Evolutionary conservation across 2,797 vertebrate species (phyloP).

Genomic region (Cottoperca gobio): DNA sequence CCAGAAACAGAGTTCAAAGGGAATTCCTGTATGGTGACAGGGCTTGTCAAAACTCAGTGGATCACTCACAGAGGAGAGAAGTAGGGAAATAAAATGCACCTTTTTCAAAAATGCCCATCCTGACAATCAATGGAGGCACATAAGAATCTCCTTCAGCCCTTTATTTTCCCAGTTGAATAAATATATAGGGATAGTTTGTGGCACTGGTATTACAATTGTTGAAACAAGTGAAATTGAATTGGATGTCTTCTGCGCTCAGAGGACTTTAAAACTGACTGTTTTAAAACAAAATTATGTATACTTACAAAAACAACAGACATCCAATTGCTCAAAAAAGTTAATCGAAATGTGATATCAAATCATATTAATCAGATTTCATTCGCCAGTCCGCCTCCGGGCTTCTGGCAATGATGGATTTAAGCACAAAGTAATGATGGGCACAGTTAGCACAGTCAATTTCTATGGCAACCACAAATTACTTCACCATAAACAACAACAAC

Average conservation of each 20-base stretch:
- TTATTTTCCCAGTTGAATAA: not conserved
- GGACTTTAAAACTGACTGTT: not conserved
- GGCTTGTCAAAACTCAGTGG: conserved; percentile 45
- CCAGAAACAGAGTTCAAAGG: conserved; percentile 62
- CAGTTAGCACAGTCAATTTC: conserved; percentile 66
- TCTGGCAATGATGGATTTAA: conserved; percentile 62
- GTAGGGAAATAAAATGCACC: conserved; percentile 12
- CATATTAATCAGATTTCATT: conserved; percentile 65
- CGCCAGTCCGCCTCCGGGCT: conserved; percentile 37
- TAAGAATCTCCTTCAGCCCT: not conserved
- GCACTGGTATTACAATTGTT: not conserved
- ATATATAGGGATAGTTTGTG: not conserved
- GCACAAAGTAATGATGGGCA: conserved; percentile 65
- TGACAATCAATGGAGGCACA: not conserved
- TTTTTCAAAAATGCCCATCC: conserved; percentile 12
- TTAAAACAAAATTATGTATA: not conserved
- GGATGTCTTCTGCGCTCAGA: conserved; percentile 1
- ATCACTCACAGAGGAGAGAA: conserved; percentile 33
- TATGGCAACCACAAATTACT: conserved; percentile 73
- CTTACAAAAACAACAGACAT: conserved; percentile 34
- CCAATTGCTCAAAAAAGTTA: conserved; percentile 30
- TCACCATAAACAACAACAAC: conserved; percentile 64
- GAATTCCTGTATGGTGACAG: conserved; percentile 56
- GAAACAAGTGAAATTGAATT: conserved; percentile 6
- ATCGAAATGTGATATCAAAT: conserved; percentile 60